A percentile compares a stretch with the other conserved stretches of the same genome.
phyloP scores from a whole-genome alignment of 1,140 invertebrate genomes.

The Muscidifurax raptorellus region DNA sequence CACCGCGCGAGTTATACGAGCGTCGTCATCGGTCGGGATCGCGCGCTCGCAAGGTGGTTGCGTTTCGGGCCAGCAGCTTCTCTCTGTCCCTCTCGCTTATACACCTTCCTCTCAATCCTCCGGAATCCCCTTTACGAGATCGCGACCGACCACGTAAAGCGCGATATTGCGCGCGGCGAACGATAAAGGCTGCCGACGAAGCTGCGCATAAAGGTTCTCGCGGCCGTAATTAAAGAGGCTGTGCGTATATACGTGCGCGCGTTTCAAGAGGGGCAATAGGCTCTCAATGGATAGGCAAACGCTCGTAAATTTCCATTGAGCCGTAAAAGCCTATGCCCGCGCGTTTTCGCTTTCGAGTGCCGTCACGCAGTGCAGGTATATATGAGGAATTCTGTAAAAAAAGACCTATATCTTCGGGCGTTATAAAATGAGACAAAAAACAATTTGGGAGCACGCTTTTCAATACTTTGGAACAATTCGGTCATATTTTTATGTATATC shows the following conservation, averaged over 20 bases:
- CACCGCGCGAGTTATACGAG: background rate
- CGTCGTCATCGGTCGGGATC: background rate
- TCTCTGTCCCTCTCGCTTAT: background rate
- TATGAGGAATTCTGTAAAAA: too few species aligned
- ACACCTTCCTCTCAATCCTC: background rate
- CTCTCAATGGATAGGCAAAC: constrained; percentile 56
- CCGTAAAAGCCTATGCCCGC: background rate
- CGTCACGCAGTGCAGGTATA: too few species aligned
- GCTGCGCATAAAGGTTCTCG: constrained; percentile 39
- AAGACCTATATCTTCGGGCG: too few species aligned
- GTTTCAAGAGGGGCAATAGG: constrained; percentile 43
- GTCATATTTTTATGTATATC: too few species aligned
- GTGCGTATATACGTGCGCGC: constrained; percentile 10
- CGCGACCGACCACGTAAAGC: constrained; percentile 1
- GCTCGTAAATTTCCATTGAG: constrained; percentile 55
- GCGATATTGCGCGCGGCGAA: background rate
- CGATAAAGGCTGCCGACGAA: constrained; percentile 9
- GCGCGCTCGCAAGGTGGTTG: background rate
- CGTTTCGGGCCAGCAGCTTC: background rate
- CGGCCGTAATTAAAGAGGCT: constrained; percentile 55
- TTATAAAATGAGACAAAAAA: too few species aligned
- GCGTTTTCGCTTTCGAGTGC: too few species aligned
- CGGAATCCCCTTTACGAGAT: background rate
- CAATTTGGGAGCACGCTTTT: too few species aligned
- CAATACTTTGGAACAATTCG: too few species aligned